Percentiles rank a stretch among this genome's conserved stretches.
phyloP scores from a whole-genome alignment of 2,888 invertebrate genomes.

The Ophonus ardosiacus region DNA sequence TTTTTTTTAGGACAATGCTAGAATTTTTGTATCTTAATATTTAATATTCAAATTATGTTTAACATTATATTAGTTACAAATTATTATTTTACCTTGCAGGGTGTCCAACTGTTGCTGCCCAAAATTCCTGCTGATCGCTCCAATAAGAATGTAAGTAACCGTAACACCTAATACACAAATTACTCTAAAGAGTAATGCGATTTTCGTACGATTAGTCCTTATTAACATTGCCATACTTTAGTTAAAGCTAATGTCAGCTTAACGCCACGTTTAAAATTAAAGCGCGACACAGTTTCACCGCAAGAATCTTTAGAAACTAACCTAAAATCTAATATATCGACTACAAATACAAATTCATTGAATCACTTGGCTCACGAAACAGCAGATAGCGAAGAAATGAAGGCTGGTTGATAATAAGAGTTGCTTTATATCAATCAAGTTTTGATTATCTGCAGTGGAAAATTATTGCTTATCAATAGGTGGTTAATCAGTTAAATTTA shows the following conservation, averaged over 20 bases:
- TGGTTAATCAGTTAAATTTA: slow-evolving; percentile 45
- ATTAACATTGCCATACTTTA: slow-evolving; percentile 72
- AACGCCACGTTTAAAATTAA: slow-evolving; percentile 26
- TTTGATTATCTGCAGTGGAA: slow-evolving; percentile 53
- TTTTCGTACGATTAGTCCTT: slow-evolving; percentile 71
- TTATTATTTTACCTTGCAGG: slow-evolving; percentile 14
- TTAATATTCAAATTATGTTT: no score
- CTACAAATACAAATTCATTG: slow-evolving; percentile 5
- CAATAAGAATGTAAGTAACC: slow-evolving; percentile 70
- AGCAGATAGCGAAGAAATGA: slow-evolving; percentile 3
- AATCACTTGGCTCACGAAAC: background rate
- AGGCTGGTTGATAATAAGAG: background rate
- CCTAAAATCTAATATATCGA: background rate
- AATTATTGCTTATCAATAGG: slow-evolving; percentile 56
- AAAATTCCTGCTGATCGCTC: slow-evolving; percentile 64
- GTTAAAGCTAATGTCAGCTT: slow-evolving; percentile 55
- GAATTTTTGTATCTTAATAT: no score
- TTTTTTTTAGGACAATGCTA: no score
- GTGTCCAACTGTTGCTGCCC: slow-evolving; percentile 21
- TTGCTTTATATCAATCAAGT: slow-evolving; percentile 50
- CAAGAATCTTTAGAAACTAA: slow-evolving; percentile 25
- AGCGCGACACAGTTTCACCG: background rate
- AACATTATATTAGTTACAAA: no score
- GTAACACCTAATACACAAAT: slow-evolving; percentile 71
- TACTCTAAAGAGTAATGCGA: slow-evolving; percentile 71